A percentile compares a stretch with the other conserved stretches of the same genome.
Evolutionary conservation across 2,113 vertebrate genomes (phyloP).

Genomic region (Melanostigma gelatinosum): DNA sequence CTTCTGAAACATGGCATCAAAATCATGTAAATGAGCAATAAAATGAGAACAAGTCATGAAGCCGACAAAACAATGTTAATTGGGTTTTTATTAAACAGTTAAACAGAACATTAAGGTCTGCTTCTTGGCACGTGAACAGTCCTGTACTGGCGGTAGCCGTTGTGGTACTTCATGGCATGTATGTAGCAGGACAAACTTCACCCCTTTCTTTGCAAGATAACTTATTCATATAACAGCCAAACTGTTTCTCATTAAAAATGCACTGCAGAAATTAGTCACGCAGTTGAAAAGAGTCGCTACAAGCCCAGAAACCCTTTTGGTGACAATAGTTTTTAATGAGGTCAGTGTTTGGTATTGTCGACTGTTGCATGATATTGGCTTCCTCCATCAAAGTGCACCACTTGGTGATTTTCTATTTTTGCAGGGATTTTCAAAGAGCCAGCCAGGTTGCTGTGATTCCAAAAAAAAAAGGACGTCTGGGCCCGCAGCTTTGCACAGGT

Average conservation of each 20-base stretch:
- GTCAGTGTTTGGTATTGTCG: slow-evolving; percentile 58
- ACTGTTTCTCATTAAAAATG: slow-evolving; percentile 65
- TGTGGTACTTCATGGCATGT: slow-evolving; percentile 4
- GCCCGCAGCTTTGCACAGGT: slow-evolving; percentile 67
- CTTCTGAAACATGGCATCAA: not conserved
- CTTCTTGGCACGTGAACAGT: slow-evolving; percentile 7
- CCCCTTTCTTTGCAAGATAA: slow-evolving; percentile 7
- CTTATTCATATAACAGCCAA: slow-evolving; percentile 44
- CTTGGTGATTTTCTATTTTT: slow-evolving; percentile 70
- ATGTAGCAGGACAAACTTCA: slow-evolving; percentile 24
- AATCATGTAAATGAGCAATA: not conserved
- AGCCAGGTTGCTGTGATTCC: slow-evolving; percentile 74
- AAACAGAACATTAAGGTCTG: slow-evolving; percentile 10
- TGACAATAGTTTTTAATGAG: slow-evolving; percentile 70
- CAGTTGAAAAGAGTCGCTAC: slow-evolving; percentile 49
- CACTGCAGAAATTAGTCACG: slow-evolving; percentile 64
- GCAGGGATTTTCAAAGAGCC: slow-evolving; percentile 73
- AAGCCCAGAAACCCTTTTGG: slow-evolving; percentile 49
- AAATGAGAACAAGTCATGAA: not conserved
- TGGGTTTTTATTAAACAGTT: slow-evolving; percentile 9
- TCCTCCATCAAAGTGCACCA: slow-evolving; percentile 64
- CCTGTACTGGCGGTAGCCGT: not conserved
- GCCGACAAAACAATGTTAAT: not conserved
- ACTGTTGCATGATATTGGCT: slow-evolving; percentile 46
- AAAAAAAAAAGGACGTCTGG: slow-evolving; percentile 59